phyloP scores from a whole-genome alignment of 2,797 vertebrate genomes.

The Catharus ustulatus region DNA sequence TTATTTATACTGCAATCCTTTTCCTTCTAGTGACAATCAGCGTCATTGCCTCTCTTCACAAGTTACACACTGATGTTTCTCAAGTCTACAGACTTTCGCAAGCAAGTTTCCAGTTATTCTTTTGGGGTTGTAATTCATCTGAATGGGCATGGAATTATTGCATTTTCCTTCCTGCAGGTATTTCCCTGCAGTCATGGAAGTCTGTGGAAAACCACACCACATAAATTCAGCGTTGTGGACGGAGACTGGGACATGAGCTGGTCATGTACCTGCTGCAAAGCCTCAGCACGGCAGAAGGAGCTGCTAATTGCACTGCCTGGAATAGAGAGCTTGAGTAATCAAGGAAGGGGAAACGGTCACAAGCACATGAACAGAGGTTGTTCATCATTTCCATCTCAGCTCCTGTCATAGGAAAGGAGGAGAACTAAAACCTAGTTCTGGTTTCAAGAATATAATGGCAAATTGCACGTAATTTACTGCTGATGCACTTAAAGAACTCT shows the following conservation, averaged over 20 bases:
- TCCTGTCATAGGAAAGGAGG: neutral
- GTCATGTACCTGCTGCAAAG: neutral
- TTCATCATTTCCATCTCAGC: neutral
- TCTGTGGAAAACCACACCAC: neutral
- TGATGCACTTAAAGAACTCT: slow-evolving; percentile 14
- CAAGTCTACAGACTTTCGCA: slow-evolving; percentile 11
- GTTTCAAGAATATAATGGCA: neutral
- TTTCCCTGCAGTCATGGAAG: slow-evolving; percentile 19
- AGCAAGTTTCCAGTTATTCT: slow-evolving; percentile 24
- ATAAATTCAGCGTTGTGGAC: neutral
- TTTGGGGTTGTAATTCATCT: neutral
- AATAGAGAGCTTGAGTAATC: neutral
- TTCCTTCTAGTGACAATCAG: slow-evolving; percentile 26
- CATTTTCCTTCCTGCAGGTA: slow-evolving; percentile 33
- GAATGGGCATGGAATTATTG: neutral
- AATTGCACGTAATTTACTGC: slow-evolving; percentile 37
- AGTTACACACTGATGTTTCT: neutral
- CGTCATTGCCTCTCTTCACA: slow-evolving; percentile 12
- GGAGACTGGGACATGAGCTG: neutral
- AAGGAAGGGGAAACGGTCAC: neutral
- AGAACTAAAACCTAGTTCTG: slow-evolving; percentile 21
- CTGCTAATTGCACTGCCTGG: neutral
- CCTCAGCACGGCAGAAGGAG: neutral
- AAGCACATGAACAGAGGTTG: neutral
- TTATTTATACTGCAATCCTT: slow-evolving; percentile 12